Conservation (phyloP, 1,140 invertebrate genomes). For the Drosophila punjabiensis region DNA sequence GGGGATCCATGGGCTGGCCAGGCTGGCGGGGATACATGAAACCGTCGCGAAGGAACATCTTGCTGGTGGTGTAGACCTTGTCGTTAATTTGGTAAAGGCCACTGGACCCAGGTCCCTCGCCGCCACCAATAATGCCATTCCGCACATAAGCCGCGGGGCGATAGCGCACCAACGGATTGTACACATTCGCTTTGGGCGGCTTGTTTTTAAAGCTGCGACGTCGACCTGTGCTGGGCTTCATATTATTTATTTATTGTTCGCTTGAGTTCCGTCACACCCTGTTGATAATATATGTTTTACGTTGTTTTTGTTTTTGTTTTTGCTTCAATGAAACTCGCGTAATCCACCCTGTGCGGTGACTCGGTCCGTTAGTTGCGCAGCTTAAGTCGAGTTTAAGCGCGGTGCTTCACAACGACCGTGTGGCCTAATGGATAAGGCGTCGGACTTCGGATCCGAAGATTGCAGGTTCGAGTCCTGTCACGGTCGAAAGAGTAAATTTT, state of each 20-base stretch:
- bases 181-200: slow-evolving; percentile 64
- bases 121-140: slow-evolving; percentile 79
- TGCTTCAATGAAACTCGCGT: not conserved
- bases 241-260: slow-evolving; percentile 22
- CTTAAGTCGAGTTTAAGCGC: slow-evolving; percentile 38
- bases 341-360: slow-evolving; percentile 25
- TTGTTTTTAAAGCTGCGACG: slow-evolving; percentile 82
- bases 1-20: slow-evolving; percentile 80
- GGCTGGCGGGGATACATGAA: slow-evolving; percentile 84
- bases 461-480: slow-evolving; percentile 56
- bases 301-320: not conserved
- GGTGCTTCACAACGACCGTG: slow-evolving; percentile 24
- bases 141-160: slow-evolving; percentile 75
- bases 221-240: slow-evolving; percentile 72
- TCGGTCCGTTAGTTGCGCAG: slow-evolving; percentile 19
- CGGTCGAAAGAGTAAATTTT: slow-evolving; percentile 35
- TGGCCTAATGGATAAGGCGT: slow-evolving; percentile 56
- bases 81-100: slow-evolving; percentile 81
- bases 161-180: slow-evolving; percentile 74
- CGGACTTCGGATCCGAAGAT: slow-evolving; percentile 56
- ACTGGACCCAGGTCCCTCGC: slow-evolving; percentile 70
- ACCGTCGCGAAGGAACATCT: slow-evolving; percentile 81
- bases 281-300: slow-evolving; percentile 12
- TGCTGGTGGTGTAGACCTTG: slow-evolving; percentile 79
- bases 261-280: slow-evolving; percentile 13